Evolutionary conservation across 1,140 invertebrate genomes (phyloP).

Genomic region (Drosophila ficusphila): DNA sequence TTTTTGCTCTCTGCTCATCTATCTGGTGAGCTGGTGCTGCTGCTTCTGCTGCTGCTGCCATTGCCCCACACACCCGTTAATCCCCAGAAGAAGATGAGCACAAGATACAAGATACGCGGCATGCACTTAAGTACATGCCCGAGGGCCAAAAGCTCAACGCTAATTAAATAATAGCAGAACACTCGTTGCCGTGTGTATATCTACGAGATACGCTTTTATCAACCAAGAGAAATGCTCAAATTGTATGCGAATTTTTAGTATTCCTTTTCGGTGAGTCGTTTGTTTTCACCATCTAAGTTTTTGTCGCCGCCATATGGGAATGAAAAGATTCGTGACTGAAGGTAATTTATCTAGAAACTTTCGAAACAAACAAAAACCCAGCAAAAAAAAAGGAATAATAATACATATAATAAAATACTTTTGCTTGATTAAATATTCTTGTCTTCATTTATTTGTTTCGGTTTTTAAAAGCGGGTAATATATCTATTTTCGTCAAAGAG

Average conservation of each 20-base stretch:
- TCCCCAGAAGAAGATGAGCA: conserved; percentile 28
- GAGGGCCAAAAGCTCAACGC: conserved; percentile 48
- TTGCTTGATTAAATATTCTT: conserved; percentile 28
- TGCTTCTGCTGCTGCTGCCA: no score
- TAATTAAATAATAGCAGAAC: conserved; percentile 52
- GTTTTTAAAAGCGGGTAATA: neutral
- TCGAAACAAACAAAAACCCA: no score
- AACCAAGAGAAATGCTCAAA: conserved; percentile 30
- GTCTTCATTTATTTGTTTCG: conserved; percentile 1
- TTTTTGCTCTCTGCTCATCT: conserved; percentile 27
- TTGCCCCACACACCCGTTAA: neutral
- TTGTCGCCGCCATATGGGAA: conserved; percentile 1
- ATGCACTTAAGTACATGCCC: conserved; percentile 42
- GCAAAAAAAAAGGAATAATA: no score
- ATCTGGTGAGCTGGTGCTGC: no score
- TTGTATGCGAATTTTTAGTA: conserved; percentile 40
- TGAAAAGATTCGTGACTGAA: conserved; percentile 22
- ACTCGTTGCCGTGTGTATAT: conserved; percentile 38
- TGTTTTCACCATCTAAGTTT: conserved; percentile 9
- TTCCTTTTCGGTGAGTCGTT: conserved; percentile 15
- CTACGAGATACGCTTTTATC: conserved; percentile 43
- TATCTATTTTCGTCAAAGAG: conserved; percentile 34
- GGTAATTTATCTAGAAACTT: conserved; percentile 38
- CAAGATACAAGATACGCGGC: conserved; percentile 37
- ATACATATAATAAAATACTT: conserved; percentile 32